Evolutionary conservation across 2,888 invertebrate genomes (phyloP).

Genomic region (Ptychoptera contaminata): DNA sequence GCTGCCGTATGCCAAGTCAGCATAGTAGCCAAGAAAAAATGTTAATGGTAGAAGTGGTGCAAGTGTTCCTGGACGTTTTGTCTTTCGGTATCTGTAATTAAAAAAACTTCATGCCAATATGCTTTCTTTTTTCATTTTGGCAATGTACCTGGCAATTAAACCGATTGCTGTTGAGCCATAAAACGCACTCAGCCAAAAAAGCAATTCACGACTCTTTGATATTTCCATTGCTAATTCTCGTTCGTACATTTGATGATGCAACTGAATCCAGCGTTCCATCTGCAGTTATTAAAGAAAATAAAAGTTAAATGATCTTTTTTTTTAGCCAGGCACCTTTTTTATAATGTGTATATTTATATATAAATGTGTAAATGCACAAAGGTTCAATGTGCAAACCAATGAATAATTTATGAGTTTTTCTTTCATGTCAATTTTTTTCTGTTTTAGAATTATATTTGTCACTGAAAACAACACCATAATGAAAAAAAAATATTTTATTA

Average conservation of each 20-base stretch:
- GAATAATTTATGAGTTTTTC: too few species aligned
- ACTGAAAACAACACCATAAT: neutral
- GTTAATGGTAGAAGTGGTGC: constrained; percentile 54
- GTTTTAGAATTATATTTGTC: neutral
- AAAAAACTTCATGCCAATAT: constrained; percentile 16
- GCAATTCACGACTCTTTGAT: constrained; percentile 52
- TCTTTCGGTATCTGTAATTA: constrained; percentile 38
- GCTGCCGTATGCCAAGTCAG: constrained; percentile 61
- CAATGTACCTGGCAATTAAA: constrained; percentile 34
- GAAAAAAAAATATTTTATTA: constrained; percentile 1
- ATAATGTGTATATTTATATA: neutral
- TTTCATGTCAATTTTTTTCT: too few species aligned
- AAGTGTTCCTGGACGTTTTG: constrained; percentile 41
- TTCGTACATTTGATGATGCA: constrained; percentile 65
- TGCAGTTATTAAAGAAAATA: too few species aligned
- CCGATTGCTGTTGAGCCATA: constrained; percentile 40
- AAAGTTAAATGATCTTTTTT: too few species aligned
- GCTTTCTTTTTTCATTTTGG: constrained; percentile 13
- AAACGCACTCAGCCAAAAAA: constrained; percentile 56
- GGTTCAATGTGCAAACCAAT: too few species aligned
- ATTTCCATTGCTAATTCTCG: constrained; percentile 54
- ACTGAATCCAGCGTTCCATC: constrained; percentile 67
- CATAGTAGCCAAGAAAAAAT: constrained; percentile 54
- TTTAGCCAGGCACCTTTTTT: constrained; percentile 1
- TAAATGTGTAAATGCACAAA: too few species aligned